These are phyloP conservation scores for Onychomys torridus DNA, from an alignment of 2,797 vertebrate genomes.

Conservation along the genomic window DNA sequence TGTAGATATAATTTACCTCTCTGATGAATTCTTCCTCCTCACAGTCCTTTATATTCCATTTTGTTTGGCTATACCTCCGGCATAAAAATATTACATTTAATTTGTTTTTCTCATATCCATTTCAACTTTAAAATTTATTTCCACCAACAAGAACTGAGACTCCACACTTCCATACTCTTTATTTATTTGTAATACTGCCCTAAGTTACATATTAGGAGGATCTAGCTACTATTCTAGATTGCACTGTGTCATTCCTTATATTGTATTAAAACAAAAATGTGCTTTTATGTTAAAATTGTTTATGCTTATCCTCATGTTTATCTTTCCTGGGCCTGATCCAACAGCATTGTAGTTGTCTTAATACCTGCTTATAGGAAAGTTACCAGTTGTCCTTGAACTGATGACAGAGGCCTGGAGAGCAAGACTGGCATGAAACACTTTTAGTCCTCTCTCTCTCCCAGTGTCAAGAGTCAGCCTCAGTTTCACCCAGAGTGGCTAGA, in stretches of 20 bases:
- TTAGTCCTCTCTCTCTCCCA: not conserved
- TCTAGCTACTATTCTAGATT: not conserved
- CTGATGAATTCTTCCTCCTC: not conserved
- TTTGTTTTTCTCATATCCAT: not conserved
- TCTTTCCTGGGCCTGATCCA: not conserved
- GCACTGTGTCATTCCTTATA: not conserved
- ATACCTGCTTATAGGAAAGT: not conserved
- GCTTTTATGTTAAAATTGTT: not conserved
- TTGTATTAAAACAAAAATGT: not conserved
- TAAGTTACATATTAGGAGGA: not conserved
- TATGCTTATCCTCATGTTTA: not conserved
- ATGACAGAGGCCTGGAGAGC: not conserved
- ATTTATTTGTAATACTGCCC: not conserved
- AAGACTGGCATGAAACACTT: not conserved
- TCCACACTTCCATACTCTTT: not conserved
- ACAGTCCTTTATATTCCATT: not conserved
- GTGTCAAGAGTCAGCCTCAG: not conserved
- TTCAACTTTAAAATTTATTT: not conserved
- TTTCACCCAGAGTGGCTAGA: not conserved
- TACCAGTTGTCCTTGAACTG: not conserved
- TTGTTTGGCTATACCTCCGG: not conserved
- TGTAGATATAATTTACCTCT: not conserved
- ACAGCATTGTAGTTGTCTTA: not conserved
- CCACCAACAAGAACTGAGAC: not conserved
- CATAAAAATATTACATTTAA: slow-evolving; percentile 7